Evolutionary conservation across 2,888 invertebrate species (phyloP).

Genomic region (Drosophila buzzatii): DNA sequence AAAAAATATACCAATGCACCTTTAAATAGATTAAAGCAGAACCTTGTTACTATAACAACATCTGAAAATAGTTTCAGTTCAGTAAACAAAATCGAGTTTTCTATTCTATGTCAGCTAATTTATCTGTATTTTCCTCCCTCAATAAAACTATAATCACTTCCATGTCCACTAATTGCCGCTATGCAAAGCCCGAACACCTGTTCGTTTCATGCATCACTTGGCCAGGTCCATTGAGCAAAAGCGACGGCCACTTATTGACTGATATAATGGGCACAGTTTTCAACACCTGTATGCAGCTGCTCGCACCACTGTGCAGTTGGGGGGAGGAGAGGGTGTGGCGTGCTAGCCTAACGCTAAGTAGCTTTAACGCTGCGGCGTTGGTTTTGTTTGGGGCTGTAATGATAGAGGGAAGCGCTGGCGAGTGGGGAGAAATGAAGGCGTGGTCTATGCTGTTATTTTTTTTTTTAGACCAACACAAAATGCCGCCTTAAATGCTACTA

Average conservation of each 20-base stretch:
- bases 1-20: neutral
- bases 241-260: constrained; percentile 53
- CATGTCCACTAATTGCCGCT: constrained; percentile 41
- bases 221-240: constrained; percentile 30
- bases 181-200: constrained; percentile 64
- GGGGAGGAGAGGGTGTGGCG: neutral
- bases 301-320: constrained; percentile 61
- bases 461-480: constrained; percentile 49
- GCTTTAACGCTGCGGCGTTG: constrained; percentile 70
- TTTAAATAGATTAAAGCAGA: neutral
- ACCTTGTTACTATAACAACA: neutral
- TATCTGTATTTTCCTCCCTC: constrained; percentile 37
- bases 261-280: constrained; percentile 61
- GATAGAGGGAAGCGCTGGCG: neutral
- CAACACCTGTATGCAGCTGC: constrained; percentile 71
- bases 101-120: constrained; percentile 44
- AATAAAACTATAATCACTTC: constrained; percentile 36
- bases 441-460: constrained; percentile 6
- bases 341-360: constrained; percentile 69
- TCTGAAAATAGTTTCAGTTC: constrained; percentile 15
- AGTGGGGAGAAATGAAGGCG: constrained; percentile 19
- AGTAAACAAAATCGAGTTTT: constrained; percentile 17
- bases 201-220: constrained; percentile 67
- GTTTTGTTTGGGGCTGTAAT: constrained; percentile 29
- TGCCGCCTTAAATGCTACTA: constrained; percentile 80